Conservation (phyloP, 2,888 invertebrate genomes). For the Phymatocera aterrima region DNA sequence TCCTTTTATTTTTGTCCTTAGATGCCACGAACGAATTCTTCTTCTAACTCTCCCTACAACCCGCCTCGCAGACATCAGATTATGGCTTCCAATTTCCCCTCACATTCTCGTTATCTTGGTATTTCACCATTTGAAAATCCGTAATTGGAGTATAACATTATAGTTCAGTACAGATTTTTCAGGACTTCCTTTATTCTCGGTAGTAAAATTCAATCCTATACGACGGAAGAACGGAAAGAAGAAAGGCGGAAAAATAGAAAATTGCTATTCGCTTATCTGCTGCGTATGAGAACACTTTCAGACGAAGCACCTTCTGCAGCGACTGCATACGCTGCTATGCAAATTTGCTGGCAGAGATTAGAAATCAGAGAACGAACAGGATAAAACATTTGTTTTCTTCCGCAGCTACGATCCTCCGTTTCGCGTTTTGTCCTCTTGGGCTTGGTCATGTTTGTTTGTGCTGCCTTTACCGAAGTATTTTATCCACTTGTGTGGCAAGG, state of each 20-base stretch:
- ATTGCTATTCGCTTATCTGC: not conserved
- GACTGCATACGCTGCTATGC: not conserved
- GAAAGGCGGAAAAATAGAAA: not conserved
- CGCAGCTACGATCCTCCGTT: not conserved
- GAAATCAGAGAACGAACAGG: slow-evolving; percentile 2
- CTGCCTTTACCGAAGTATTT: slow-evolving; percentile 9
- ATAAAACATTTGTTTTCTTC: not conserved
- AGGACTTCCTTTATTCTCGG: not conserved
- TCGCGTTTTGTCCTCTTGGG: not conserved
- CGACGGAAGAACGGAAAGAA: no score
- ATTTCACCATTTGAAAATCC: not conserved
- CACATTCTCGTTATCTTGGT: not conserved
- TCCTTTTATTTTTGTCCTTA: not conserved
- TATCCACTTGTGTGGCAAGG: not conserved
- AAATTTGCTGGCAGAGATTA: not conserved
- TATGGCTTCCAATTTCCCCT: not conserved
- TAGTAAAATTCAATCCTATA: not conserved
- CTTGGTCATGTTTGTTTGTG: not conserved
- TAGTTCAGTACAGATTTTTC: not conserved
- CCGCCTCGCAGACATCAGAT: not conserved
- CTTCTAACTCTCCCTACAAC: not conserved
- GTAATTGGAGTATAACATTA: not conserved
- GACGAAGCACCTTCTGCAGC: not conserved
- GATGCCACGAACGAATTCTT: not conserved
- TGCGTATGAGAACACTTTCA: not conserved